Evolutionary conservation across 2,888 invertebrate species (phyloP), one percentile per base, ranked within the genome.

Genomic region (Rhamphomyia laevipes): DNA sequence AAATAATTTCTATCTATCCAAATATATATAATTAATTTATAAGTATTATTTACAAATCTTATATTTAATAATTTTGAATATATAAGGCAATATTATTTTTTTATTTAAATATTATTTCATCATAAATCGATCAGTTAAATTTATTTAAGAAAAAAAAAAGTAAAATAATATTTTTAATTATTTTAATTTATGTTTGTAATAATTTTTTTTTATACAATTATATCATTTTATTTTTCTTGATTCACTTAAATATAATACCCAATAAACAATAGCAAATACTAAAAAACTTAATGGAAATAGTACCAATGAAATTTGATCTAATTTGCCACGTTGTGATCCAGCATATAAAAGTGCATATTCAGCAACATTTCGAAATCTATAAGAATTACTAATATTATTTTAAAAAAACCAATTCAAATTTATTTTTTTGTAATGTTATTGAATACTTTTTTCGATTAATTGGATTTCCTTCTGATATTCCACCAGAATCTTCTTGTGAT

Each of bases 211-310:
- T 35, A 35, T n/a, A n/a, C 35, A 17, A 52, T 52, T 50, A 53
- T 58, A 58, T 60, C 58, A 59, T 57, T 58, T 57, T 51, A 57
- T 59, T 53, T 59, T 59, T 4, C 58, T 47, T 27, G 78, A 77
- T 61, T 77, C 78, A 65, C 72, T 77, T 50, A 78, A 70, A 63
- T 80, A 80, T 50, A 76, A 74, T 55, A 77, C 75, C 79, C 78
- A 80, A 63, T 78, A 80, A 52, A 75, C 74, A 51, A 75, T 63
- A 41, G 76, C 71, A 60, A 80, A 80, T 4, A 78, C 68, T 33
- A 74, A 55, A 65, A 79, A 79, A 61, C 76, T 74, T 51, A 77
- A 52, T 1, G 79, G 79, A 62, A 79, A 80, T 40, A 78, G 53
- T 53, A 77, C 74, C n/a, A 80, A 72, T 9, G 78, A 78, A 53